These are phyloP conservation scores for Calephelis virginiensis DNA, from an alignment of 1,140 invertebrate genomes.

Conservation along the genomic window DNA sequence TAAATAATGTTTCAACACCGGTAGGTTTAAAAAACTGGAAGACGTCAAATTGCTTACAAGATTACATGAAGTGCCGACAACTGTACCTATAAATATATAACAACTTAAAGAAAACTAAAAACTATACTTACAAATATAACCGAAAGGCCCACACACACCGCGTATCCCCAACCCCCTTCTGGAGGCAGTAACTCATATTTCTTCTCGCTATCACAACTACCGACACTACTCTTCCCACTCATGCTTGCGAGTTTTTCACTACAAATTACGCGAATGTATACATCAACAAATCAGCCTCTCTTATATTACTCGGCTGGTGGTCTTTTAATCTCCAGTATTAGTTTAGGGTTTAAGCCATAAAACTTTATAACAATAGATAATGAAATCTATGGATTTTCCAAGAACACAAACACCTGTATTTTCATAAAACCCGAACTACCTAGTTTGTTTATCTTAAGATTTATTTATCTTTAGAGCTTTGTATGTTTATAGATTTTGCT, in stretches of 20 bases:
- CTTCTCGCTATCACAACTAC: constrained; percentile 72
- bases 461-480: not conserved
- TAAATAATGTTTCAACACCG: too few relatives aligned
- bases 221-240: constrained; percentile 57
- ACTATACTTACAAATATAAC: constrained; percentile 81
- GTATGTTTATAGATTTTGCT: not conserved
- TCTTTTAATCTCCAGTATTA: constrained; percentile 51
- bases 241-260: constrained; percentile 37
- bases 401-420: constrained; percentile 40
- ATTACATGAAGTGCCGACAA: not conserved
- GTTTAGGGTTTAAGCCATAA: constrained; percentile 46
- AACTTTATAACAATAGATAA: constrained; percentile 46
- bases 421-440: constrained; percentile 24
- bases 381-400: constrained; percentile 55
- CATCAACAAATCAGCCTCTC: constrained; percentile 53
- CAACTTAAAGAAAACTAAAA: not conserved
- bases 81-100: not conserved
- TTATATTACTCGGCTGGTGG: constrained; percentile 48
- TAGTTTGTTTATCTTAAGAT: not conserved
- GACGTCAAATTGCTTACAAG: too few relatives aligned
- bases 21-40: too few relatives aligned
- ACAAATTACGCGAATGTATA: constrained; percentile 27
- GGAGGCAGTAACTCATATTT: constrained; percentile 76
- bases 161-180: constrained; percentile 84
- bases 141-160: constrained; percentile 80